These are phyloP conservation scores for Neelides sp. DNA, from an alignment of 1,140 invertebrate species.

Conservation along the genomic window DNA sequence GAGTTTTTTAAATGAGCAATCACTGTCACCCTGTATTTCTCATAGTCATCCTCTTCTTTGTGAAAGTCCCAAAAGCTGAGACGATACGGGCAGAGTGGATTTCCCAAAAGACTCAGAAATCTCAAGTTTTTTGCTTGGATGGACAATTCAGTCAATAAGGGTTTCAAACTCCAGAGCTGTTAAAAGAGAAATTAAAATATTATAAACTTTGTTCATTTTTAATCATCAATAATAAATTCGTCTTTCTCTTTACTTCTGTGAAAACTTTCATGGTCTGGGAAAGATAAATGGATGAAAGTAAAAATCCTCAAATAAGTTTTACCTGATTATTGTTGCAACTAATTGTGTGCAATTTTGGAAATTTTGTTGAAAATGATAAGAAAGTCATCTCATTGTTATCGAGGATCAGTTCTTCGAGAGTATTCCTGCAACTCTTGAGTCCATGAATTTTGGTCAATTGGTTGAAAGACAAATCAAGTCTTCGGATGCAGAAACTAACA, in stretches of 20 bases:
- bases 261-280: too few species aligned
- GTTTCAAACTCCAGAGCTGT: conserved; percentile 17
- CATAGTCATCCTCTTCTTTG: conserved; percentile 21
- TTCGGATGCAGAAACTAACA: conserved; percentile 17
- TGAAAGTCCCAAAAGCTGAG: conserved; percentile 12
- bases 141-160: conserved; percentile 13
- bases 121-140: conserved; percentile 7
- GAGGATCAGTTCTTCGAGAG: conserved; percentile 26
- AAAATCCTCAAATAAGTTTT: neutral
- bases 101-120: conserved; percentile 22
- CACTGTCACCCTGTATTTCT: conserved; percentile 18
- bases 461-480: conserved; percentile 28
- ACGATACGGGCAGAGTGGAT: conserved; percentile 27
- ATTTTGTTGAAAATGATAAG: conserved; percentile 15
- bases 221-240: neutral
- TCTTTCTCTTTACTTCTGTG: too few species aligned
- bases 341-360: conserved; percentile 26
- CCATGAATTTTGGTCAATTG: conserved; percentile 14
- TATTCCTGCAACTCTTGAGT: conserved; percentile 19
- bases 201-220: conserved; percentile 4
- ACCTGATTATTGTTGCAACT: conserved; percentile 29
- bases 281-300: neutral
- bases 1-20: conserved; percentile 20
- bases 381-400: conserved; percentile 27
- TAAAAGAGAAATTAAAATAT: neutral